Evolutionary conservation across 1,140 invertebrate species (phyloP), one percentile per base, ranked within the genome.

Genomic region (Drosophila pseudoananassae): DNA sequence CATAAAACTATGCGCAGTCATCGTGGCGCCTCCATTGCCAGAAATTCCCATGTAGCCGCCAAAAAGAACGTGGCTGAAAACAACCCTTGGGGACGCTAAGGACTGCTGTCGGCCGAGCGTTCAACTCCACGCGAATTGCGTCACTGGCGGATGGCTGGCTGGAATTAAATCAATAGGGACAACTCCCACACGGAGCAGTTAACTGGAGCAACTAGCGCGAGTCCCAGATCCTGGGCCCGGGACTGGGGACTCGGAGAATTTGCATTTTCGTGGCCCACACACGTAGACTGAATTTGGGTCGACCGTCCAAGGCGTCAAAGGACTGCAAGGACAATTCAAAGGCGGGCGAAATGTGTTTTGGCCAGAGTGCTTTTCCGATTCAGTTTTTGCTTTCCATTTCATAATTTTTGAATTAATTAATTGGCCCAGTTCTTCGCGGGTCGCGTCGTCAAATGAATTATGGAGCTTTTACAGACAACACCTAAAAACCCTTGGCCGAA

Each of bases 1-100:
- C 64, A 87, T 85, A 82, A 85, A 85, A 85, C 76, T 85, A 85
- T 87, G 82, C 83, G 83, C 78, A 85, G 82, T 85, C 82, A 85
- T 82, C 43, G 74, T 54, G 82, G 82, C 82, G 82, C 82, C 82
- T 68, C 54, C 64, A 61, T 55, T 54, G 40, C 55, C 56, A 56
- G 36, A 77, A 77, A 66, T 66, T 66, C 63, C 63, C 40, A 61
- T 50, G 46, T 43, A 61, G 46, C 57, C 63, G 36, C 40, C 40
- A 50, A 23, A 61, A 61, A 38, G 23, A 74, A 51, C 45, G 43
- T 72, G 68, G 59, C 61, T 33, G 43, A 70, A 85, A 85, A 78
- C 82, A 85, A 85, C 82, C 82, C 82, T 87, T 87, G 74, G 78
- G 71, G 50, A 31, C 61, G 46, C 61, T 58, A 70, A 46, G 43